A percentile compares a stretch with the other conserved stretches of the same genome.
Evolutionary conservation across 2,797 vertebrate species (phyloP).

Genomic region (Rhinatrema bivittatum): DNA sequence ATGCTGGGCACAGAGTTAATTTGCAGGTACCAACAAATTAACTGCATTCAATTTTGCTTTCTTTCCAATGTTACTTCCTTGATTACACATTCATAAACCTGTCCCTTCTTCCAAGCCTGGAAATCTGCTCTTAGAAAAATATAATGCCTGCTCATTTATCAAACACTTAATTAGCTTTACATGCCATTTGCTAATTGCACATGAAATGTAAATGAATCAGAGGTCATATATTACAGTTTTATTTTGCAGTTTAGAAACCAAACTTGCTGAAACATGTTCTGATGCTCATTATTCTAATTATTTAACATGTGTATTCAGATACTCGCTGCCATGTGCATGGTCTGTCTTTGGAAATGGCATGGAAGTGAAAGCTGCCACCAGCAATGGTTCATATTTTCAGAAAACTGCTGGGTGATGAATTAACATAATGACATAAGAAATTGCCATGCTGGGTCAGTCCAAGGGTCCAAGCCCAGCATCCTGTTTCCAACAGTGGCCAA

Average conservation of each 20-base stretch:
- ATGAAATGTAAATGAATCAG: slow-evolving; percentile 48
- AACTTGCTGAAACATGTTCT: too few relatives aligned
- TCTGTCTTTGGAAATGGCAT: neutral
- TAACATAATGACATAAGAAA: slow-evolving; percentile 8
- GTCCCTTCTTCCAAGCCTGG: slow-evolving; percentile 50
- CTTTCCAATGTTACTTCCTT: slow-evolving; percentile 64
- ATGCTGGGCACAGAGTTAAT: slow-evolving; percentile 64
- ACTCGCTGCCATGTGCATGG: too few relatives aligned
- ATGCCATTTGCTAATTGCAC: slow-evolving; percentile 54
- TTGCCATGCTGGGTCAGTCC: slow-evolving; percentile 24
- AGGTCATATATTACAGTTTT: slow-evolving; percentile 36
- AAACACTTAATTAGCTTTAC: slow-evolving; percentile 59
- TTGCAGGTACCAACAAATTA: slow-evolving; percentile 77
- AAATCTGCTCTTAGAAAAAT: slow-evolving; percentile 53
- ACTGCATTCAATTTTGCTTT: slow-evolving; percentile 70
- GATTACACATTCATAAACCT: slow-evolving; percentile 62
- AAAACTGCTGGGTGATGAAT: slow-evolving; percentile 8
- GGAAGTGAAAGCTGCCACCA: neutral
- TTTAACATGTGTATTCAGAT: too few relatives aligned
- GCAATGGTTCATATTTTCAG: slow-evolving; percentile 16
- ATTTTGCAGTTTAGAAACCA: slow-evolving; percentile 15
- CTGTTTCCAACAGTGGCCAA: too few relatives aligned
- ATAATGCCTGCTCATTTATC: slow-evolving; percentile 56
- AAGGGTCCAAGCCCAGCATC: too few relatives aligned
- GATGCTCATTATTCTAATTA: too few relatives aligned